Percentiles rank a stretch among this genome's conserved stretches.
Evolutionary conservation across 2,888 invertebrate genomes (phyloP).

Genomic region (Arctia plantaginis): DNA sequence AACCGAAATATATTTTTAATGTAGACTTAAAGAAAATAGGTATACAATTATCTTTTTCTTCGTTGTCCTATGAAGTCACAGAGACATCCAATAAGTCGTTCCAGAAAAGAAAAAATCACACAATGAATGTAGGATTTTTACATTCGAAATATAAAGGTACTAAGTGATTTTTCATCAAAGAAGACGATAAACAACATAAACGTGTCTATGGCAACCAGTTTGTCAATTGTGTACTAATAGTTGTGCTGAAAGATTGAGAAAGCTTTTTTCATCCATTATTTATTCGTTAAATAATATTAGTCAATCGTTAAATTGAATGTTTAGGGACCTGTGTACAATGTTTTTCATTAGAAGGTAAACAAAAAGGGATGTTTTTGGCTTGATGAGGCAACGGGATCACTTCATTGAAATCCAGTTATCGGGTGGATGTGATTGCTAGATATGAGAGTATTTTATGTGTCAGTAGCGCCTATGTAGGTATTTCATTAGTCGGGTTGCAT

Average conservation of each 20-base stretch:
- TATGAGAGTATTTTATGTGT: constrained; percentile 48
- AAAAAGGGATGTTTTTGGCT: neutral
- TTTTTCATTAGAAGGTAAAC: constrained; percentile 1
- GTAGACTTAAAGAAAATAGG: neutral
- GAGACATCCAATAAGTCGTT: neutral
- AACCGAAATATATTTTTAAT: neutral
- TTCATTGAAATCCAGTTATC: constrained; percentile 31
- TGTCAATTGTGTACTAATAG: neutral
- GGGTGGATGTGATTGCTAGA: constrained; percentile 30
- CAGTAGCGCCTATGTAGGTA: constrained; percentile 44
- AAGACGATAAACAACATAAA: neutral
- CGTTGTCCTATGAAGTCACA: neutral
- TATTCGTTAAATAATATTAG: neutral
- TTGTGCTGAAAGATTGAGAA: neutral
- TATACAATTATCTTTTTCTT: neutral
- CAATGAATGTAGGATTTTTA: neutral
- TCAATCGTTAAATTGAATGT: neutral
- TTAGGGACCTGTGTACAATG: neutral
- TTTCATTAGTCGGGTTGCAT: constrained; percentile 77
- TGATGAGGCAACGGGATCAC: neutral
- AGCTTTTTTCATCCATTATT: neutral
- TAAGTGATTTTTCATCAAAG: neutral
- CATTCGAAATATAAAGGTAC: neutral
- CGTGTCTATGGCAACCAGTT: neutral
- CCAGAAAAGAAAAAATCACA: neutral